These are phyloP conservation scores for Parauchenoglanis ngamensis DNA, from an alignment of 2,797 vertebrate species.

Conservation along the genomic window DNA sequence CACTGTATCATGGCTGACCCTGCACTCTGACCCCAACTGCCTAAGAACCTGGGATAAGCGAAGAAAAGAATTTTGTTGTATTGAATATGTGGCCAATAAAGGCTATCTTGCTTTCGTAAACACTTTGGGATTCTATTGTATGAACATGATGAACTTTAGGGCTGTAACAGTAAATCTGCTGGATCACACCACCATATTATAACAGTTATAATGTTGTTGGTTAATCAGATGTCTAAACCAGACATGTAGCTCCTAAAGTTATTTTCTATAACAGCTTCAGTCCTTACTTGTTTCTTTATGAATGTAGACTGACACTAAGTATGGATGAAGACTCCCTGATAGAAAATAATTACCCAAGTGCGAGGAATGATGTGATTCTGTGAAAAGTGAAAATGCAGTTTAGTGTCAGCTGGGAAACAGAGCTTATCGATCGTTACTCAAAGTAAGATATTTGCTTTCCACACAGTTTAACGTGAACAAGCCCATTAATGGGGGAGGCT, in stretches of 20 bases:
- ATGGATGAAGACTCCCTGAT: conserved; percentile 35
- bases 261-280: not conserved
- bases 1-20: not conserved
- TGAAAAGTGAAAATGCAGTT: conserved; percentile 21
- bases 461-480: conserved; percentile 27
- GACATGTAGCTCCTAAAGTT: not conserved
- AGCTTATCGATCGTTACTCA: conserved; percentile 34
- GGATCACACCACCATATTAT: not conserved
- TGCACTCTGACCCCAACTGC: not conserved
- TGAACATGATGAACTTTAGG: not conserved
- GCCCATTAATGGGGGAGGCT: conserved; percentile 24
- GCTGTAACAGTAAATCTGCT: not conserved
- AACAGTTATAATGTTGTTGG: not conserved
- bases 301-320: conserved; percentile 14
- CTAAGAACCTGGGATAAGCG: not conserved
- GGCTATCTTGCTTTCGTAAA: not conserved
- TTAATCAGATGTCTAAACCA: not conserved
- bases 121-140: not conserved
- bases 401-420: conserved; percentile 31
- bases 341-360: conserved; percentile 11
- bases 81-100: not conserved
- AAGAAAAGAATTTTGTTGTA: not conserved
- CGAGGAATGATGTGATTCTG: conserved; percentile 22
- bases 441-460: conserved; percentile 31
- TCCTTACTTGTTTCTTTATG: not conserved